Percentiles rank a stretch among this genome's conserved stretches.
Conservation (phyloP, 30 jellyfish, hydroid and myxozoan genomes). For the Hydractinia echinata region DNA sequence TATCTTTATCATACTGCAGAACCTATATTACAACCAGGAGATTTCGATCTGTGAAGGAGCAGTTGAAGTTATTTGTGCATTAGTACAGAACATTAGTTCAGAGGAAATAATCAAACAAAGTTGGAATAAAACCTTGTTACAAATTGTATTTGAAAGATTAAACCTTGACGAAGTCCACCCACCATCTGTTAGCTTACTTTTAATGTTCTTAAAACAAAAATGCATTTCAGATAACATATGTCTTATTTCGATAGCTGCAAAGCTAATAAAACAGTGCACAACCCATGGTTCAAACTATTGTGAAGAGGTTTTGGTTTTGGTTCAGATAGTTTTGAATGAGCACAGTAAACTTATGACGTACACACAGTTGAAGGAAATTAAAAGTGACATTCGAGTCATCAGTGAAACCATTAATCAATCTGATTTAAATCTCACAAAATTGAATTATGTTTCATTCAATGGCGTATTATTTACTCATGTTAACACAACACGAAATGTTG, state of each 20-base stretch:
- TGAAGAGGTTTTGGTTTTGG: not conserved
- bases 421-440: not conserved
- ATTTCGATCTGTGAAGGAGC: not conserved
- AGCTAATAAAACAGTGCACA: not conserved
- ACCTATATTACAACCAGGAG: slow-evolving; percentile 20
- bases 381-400: not conserved
- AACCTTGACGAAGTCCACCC: not conserved
- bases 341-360: not conserved
- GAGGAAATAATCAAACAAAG: not conserved
- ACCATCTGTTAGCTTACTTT: not conserved
- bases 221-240: not conserved
- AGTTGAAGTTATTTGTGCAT: not conserved
- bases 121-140: not conserved
- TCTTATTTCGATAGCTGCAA: not conserved
- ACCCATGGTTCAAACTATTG: not conserved
- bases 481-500: not conserved
- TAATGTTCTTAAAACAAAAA: not conserved
- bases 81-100: not conserved
- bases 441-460: not conserved
- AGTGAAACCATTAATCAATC: not conserved
- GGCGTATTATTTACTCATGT: not conserved
- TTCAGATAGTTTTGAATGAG: not conserved
- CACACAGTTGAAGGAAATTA: not conserved
- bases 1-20: slow-evolving; percentile 19
- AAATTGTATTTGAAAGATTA: not conserved